Base-by-base conservation (phyloP, 2,888 invertebrate genomes). In the Bombylius major region DNA sequence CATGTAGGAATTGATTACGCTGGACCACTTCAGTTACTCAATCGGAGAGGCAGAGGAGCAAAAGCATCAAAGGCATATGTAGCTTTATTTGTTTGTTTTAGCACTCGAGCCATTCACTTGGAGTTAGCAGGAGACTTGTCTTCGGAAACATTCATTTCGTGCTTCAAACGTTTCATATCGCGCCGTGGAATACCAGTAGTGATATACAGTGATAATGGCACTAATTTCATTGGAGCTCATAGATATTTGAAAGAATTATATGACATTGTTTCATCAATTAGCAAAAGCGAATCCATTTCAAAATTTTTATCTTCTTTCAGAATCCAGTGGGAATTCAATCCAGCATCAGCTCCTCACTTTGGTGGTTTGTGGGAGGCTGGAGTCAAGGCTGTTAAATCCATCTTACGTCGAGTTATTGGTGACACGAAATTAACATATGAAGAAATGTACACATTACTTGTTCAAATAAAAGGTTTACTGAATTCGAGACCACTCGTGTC, bases 161-260 rank as follows among this genome's bases (percentile, higher is more conserved):
- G 44, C n/a, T 44, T 62, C 5, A 56, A 59, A 14, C 42, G 56
- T 4, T 58, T 61, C 8, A 47, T 56, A 13, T 32, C 58, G 2
- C 51, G 59, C 6, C 53, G 61, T n/a, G 59, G 59, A 3, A 39
- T 45, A 9, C 58, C 57, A 5, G 4, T 47, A 0, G 42, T 60
- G 4, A 59, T 62, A 0, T 56, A 48, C 31, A 58, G 50, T 2
- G 62, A 62, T 39, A 60, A 61, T 49, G 60, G 58, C 3, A 60
- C 61, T 1, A 61, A 62, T 49, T 60, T 62, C 45, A 45, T 47
- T n/a, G 60, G 60, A 2, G 58, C 59, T 13, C 42, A 46, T 34
- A 34, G 13, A 4, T 51, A 54, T n/a, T 9, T 59, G 32, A 42
- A 36, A 12, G 47, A 51, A 9, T 13, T 44, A 13, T 13, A 9